phyloP scores from a whole-genome alignment of 2,113 vertebrate genomes.

The Catagonus wagneri region DNA sequence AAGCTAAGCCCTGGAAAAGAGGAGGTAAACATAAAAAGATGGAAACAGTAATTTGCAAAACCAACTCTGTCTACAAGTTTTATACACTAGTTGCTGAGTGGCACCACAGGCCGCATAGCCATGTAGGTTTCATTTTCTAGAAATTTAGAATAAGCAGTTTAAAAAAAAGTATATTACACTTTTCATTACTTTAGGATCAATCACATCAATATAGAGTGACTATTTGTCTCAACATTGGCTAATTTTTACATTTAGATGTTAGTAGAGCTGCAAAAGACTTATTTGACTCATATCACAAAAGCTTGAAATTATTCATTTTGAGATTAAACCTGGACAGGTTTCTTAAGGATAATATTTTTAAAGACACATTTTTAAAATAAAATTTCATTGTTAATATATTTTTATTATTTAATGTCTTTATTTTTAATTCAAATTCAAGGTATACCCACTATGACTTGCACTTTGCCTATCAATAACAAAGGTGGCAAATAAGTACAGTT shows the following conservation, averaged over 20 bases:
- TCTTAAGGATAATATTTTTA: neutral
- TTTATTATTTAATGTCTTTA: neutral
- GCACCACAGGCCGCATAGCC: neutral
- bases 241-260: neutral
- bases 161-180: neutral
- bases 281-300: neutral
- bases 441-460: neutral
- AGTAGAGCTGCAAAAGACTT: neutral
- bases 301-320: neutral
- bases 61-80: neutral
- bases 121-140: neutral
- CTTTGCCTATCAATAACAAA: neutral
- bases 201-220: neutral
- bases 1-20: neutral
- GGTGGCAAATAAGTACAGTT: neutral
- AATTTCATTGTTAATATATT: neutral
- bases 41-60: neutral
- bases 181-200: neutral
- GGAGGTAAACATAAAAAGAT: neutral
- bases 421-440: constrained; percentile 32
- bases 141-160: neutral
- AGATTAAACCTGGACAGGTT: neutral
- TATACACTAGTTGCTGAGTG: neutral
- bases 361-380: neutral
- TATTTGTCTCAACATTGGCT: neutral